A percentile compares a stretch with the other conserved stretches of the same genome.
Evolutionary conservation across 92 coral and sea anemone genomes (phyloP).

Genomic region (Epizoanthus stellaris): DNA sequence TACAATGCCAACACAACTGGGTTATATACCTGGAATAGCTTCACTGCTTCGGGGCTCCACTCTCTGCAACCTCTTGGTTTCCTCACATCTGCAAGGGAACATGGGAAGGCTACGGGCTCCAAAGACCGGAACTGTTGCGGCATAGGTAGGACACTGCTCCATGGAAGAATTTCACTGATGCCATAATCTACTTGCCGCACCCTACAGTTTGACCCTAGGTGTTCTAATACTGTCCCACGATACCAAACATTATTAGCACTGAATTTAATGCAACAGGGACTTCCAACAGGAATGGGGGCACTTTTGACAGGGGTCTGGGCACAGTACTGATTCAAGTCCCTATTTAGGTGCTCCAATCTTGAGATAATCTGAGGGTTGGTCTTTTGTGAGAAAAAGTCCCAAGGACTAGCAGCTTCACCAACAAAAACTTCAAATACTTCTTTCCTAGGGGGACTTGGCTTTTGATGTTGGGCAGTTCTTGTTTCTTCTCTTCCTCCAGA

Average conservation of each 20-base stretch:
- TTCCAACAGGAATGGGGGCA: conserved; percentile 20
- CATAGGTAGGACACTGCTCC: conserved; percentile 50
- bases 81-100: conserved; percentile 55
- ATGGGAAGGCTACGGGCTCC: conserved; percentile 34
- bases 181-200: conserved; percentile 73
- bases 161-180: conserved; percentile 47
- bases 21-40: conserved; percentile 30
- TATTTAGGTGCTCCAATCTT: conserved; percentile 53
- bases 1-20: no score
- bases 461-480: neutral
- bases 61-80: conserved; percentile 32
- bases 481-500: neutral
- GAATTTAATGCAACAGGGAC: conserved; percentile 67
- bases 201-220: conserved; percentile 19
- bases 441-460: neutral
- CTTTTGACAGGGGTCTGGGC: conserved; percentile 24
- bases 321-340: conserved; percentile 61
- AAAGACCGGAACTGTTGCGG: conserved; percentile 50
- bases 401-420: conserved; percentile 68
- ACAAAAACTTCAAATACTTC: conserved; percentile 70
- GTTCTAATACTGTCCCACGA: conserved; percentile 51
- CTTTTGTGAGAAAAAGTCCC: conserved; percentile 72
- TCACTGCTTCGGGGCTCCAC: conserved; percentile 51
- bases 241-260: conserved; percentile 64
- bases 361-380: conserved; percentile 61